Percentiles rank a stretch among this genome's conserved stretches.
Evolutionary conservation across 2,797 vertebrate species (phyloP).

Genomic region (Gadopsis bispinosus): DNA sequence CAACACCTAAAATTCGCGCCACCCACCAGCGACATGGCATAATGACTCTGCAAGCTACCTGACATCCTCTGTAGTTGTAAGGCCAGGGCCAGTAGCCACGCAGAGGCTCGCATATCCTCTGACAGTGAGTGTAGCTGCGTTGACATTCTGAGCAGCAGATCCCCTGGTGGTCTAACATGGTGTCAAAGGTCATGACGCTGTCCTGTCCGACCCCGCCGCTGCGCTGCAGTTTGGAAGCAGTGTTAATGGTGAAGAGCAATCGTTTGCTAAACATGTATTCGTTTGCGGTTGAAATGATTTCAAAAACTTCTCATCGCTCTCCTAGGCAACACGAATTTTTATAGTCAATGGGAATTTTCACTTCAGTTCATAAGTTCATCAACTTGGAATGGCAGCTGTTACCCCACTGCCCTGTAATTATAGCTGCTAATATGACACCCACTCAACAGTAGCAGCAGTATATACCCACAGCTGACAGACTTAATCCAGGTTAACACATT

Average conservation of each 20-base stretch:
- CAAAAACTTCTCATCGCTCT: conserved; percentile 43
- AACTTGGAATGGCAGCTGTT: conserved; percentile 61
- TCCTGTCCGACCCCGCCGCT: conserved; percentile 84
- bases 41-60: conserved; percentile 90
- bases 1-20: conserved; percentile 91
- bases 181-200: conserved; percentile 90
- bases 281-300: conserved; percentile 72
- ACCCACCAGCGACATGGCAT: conserved; percentile 99
- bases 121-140: conserved; percentile 92
- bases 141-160: conserved; percentile 94
- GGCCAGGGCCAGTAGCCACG: conserved; percentile 91
- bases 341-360: conserved; percentile 65
- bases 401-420: conserved; percentile 66
- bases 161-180: conserved; percentile 94
- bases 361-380: conserved; percentile 64
- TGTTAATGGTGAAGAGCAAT: conserved; percentile 56
- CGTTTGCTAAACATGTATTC: conserved; percentile 31
- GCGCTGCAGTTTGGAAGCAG: conserved; percentile 79
- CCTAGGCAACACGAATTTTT: conserved; percentile 67
- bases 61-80: conserved; percentile 92
- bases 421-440: conserved; percentile 52
- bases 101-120: conserved; percentile 93
- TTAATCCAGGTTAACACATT: conserved; percentile 47
- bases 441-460: conserved; percentile 33
- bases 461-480: conserved; percentile 34